Percentiles rank a stretch among this genome's conserved stretches.
Evolutionary conservation across 2,888 invertebrate genomes (phyloP).

Genomic region (Cantharis rustica): DNA sequence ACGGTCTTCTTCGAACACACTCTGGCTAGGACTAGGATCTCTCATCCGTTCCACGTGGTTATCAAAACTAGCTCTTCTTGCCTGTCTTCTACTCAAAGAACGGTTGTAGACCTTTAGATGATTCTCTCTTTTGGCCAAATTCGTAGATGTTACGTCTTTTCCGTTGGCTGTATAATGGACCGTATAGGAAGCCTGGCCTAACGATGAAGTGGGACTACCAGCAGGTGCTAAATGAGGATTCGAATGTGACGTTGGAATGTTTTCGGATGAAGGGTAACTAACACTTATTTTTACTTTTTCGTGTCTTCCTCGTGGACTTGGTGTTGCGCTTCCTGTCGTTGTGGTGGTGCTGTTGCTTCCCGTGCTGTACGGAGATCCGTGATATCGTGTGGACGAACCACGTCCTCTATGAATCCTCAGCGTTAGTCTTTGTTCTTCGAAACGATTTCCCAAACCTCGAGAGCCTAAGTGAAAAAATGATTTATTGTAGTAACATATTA

Average conservation of each 20-base stretch:
- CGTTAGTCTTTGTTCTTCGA: constrained; percentile 89
- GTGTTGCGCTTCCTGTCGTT: constrained; percentile 70
- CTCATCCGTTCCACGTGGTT: constrained; percentile 57
- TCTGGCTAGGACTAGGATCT: constrained; percentile 58
- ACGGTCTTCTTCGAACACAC: constrained; percentile 45
- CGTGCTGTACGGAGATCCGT: constrained; percentile 70
- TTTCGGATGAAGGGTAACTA: constrained; percentile 82
- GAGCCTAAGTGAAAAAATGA: constrained; percentile 54
- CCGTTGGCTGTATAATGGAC: constrained; percentile 73
- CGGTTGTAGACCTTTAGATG: constrained; percentile 61
- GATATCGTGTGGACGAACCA: constrained; percentile 63
- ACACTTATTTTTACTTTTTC: constrained; percentile 87
- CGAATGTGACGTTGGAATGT: constrained; percentile 51
- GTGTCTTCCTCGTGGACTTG: constrained; percentile 63
- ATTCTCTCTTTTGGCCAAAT: constrained; percentile 59
- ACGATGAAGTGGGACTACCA: constrained; percentile 54
- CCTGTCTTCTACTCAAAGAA: constrained; percentile 45
- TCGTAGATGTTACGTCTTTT: constrained; percentile 62
- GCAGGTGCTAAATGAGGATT: constrained; percentile 46
- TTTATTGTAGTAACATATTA: neutral
- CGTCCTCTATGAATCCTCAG: constrained; percentile 88
- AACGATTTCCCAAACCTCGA: constrained; percentile 74
- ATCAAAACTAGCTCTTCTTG: constrained; percentile 59
- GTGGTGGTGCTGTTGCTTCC: constrained; percentile 73
- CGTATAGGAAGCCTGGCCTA: constrained; percentile 60